Evolutionary conservation across 2,113 vertebrate species (phyloP).

Genomic region (Numenius arquata): DNA sequence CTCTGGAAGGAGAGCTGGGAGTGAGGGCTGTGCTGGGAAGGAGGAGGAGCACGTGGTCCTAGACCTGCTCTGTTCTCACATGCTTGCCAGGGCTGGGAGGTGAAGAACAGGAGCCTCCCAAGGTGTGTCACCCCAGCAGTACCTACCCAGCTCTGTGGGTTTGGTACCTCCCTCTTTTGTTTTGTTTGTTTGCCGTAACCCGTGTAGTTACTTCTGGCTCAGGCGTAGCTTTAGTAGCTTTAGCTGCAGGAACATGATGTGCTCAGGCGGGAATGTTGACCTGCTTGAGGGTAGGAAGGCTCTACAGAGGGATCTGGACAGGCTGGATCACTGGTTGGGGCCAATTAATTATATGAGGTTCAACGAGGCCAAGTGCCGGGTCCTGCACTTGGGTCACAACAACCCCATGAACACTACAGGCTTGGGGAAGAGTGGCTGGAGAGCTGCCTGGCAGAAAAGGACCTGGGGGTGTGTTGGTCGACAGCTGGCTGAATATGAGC

Average conservation of each 20-base stretch:
- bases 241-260: neutral
- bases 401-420: neutral
- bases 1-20: neutral
- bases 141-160: neutral
- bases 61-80: constrained; percentile 8
- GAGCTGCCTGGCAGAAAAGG: neutral
- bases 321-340: neutral
- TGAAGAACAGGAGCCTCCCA: neutral
- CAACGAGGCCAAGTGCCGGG: neutral
- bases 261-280: neutral
- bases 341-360: neutral
- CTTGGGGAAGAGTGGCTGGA: neutral
- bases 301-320: neutral
- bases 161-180: neutral
- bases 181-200: neutral
- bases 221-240: neutral
- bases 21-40: neutral
- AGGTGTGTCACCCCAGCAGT: neutral
- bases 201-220: neutral
- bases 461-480: neutral
- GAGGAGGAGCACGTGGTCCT: neutral
- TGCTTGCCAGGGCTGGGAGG: neutral
- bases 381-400: neutral
- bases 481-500: neutral
- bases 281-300: neutral